These are phyloP conservation scores for Globodera ellingtonae DNA, from an alignment of 1,140 invertebrate genomes.

Conservation along the genomic window DNA sequence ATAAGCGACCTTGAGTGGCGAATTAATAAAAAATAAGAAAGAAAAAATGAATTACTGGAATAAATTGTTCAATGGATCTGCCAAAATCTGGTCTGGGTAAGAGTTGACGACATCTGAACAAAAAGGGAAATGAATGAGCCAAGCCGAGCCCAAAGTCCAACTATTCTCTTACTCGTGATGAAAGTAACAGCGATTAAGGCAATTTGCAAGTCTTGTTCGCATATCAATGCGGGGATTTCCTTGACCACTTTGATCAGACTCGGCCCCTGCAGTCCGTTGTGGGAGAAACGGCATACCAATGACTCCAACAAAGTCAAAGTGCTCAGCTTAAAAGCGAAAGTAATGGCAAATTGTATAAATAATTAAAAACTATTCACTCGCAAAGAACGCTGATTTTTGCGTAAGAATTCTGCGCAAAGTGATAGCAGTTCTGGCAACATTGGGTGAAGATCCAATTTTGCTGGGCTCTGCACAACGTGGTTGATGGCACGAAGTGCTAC, in stretches of 20 bases:
- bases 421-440: slow-evolving; percentile 83
- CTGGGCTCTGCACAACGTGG: slow-evolving; percentile 67
- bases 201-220: slow-evolving; percentile 90
- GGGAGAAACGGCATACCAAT: slow-evolving; percentile 81
- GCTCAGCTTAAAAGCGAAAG: slow-evolving; percentile 73
- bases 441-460: slow-evolving; percentile 68
- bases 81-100: slow-evolving; percentile 42
- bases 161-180: slow-evolving; percentile 35
- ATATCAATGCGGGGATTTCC: slow-evolving; percentile 85
- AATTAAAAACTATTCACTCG: slow-evolving; percentile 30
- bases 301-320: slow-evolving; percentile 88
- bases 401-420: slow-evolving; percentile 86
- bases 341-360: background rate
- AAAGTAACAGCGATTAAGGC: slow-evolving; percentile 78
- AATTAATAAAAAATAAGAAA: background rate
- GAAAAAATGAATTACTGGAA: slow-evolving; percentile 28
- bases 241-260: slow-evolving; percentile 69
- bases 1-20: slow-evolving; percentile 24
- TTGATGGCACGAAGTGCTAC: slow-evolving; percentile 85
- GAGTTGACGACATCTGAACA: slow-evolving; percentile 42
- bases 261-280: slow-evolving; percentile 33
- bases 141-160: background rate
- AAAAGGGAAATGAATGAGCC: no score
- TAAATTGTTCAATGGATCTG: slow-evolving; percentile 30
- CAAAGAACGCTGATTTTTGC: slow-evolving; percentile 93